Evolutionary conservation across 2,113 vertebrate species (phyloP), one percentile per base, ranked within the genome.

Genomic region (Cyphomyrus plagiostoma): DNA sequence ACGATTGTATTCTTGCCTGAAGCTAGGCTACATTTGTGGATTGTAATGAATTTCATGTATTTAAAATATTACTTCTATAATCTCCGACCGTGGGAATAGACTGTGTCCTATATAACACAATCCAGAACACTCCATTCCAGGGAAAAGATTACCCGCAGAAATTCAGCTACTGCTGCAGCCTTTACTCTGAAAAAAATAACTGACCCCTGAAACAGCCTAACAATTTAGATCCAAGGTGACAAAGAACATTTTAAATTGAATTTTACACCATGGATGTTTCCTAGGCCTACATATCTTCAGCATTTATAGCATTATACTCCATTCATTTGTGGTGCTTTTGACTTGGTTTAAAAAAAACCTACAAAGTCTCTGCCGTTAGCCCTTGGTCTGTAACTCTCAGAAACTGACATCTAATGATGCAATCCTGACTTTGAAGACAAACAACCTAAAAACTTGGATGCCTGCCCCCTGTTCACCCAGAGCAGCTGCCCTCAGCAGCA

Each of bases 1-100:
- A 42, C 42, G 11, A 10, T 84, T 84, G 42, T 84, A 39, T 23
- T 84, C 82, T 84, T 84, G 82, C 82, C 45, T 48, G 82, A 48
- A 48, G 82, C 17, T 3, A 84, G 19, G 39, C 23, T 23, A 19
- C 74, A 80, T 42, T 39, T 42, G 35, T 42, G 35, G 39, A 17
- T 45, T 82, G 42, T 82, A 82, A 82, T 82, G 77, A 42, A 82
- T 84, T 84, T 6, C 35, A 84, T 23, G 45, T 84, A 23, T 48
- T 84, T 21, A 84, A 84, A 84, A 48, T 48, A 84, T 84, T 84
- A 84, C 21, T 82, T 45, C 39, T 84, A 48, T 84, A 84, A 84
- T 46, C 30, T 15, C 35, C 1, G 26, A 19, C 21, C 45, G 21
- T 48, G 42, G 39, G 39, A 84, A 84, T 48, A 48, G 45, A 84